Evolutionary conservation across 2,888 invertebrate species (phyloP), one percentile per base, ranked within the genome.

Genomic region (Dione juno): DNA sequence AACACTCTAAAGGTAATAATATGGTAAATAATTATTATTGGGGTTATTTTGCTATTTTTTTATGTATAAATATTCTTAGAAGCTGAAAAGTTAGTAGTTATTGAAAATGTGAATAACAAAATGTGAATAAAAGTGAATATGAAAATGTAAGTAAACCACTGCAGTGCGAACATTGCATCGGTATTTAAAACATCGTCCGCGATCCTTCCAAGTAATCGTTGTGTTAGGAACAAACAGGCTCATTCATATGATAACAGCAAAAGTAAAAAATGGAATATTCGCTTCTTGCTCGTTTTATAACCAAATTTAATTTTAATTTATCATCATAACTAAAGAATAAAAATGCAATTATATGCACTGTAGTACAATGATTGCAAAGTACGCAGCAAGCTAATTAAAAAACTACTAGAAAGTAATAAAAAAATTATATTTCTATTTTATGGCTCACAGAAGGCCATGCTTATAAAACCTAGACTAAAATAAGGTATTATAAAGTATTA

Each of bases 151-250:
- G 45, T 45, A 16, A 14, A 8, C 45, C 16, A 45, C 16, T 54
- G 16, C n/a, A 35, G 3, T 8, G 11, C 11, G 40, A 10, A 40
- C 40, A 40, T 40, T 9, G 40, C 8, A 28, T 28, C 28, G 28
- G 28, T 28, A 28, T 28, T 28, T 28, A 40, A n/a, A 6, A 48
- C 45, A 9, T 16, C 57, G 21, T n/a, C 11, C 57, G 57, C 57
- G 16, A 16, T 57, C 16, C 16, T 57, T 57, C 57, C 37, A 16
- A 57, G 57, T 57, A 57, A 7, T 57, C 57, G 37, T 5, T 0
- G 57, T 10, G 37, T 57, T 37, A 40, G n/a, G 10, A 57, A 35
- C 28, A 28, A 54, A 57, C 57, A 37, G 37, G 57, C 16, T 37
- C 16, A 40, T 37, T 13, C 6, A 40, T 16, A 57, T 6, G 57